Evolutionary conservation across 92 coral and sea anemone genomes (phyloP).

Genomic region (Meandrina meandrites): DNA sequence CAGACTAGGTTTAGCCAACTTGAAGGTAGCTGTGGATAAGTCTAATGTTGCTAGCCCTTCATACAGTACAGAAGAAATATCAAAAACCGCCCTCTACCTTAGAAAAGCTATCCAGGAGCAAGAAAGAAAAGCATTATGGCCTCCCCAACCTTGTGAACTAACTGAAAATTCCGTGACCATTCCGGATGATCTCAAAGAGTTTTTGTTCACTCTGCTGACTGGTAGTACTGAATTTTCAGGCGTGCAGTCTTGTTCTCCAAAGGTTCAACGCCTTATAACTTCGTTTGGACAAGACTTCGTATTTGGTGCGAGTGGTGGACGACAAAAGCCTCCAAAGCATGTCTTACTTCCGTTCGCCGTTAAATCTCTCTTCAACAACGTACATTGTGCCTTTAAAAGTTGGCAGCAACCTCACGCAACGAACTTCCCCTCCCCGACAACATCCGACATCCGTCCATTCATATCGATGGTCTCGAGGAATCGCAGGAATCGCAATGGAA

Average conservation of each 20-base stretch:
- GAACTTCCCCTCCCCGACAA: constrained; percentile 42
- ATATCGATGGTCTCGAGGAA: constrained; percentile 50
- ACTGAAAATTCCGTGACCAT: constrained; percentile 35
- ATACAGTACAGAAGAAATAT: constrained; percentile 16
- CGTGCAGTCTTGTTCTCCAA: constrained; percentile 41
- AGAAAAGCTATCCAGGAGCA: constrained; percentile 36
- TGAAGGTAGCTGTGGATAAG: constrained; percentile 28
- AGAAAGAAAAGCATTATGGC: constrained; percentile 48
- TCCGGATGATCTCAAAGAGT: constrained; percentile 45
- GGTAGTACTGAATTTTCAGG: constrained; percentile 28
- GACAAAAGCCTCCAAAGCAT: constrained; percentile 69
- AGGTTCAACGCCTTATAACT: constrained; percentile 42
- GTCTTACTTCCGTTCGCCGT: constrained; percentile 59
- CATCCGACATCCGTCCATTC: constrained; percentile 36
- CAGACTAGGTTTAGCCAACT: constrained; percentile 42
- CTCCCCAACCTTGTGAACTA: constrained; percentile 46
- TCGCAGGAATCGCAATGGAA: constrained; percentile 64
- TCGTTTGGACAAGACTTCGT: constrained; percentile 66
- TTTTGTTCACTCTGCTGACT: constrained; percentile 39
- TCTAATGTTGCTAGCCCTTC: not conserved
- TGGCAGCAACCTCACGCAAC: constrained; percentile 36
- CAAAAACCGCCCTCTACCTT: constrained; percentile 43
- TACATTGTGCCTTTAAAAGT: constrained; percentile 43
- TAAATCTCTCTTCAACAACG: constrained; percentile 51
- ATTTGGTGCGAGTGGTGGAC: constrained; percentile 64